A percentile compares a stretch with the other conserved stretches of the same genome.
Conservation (phyloP, 1,140 invertebrate genomes). For the Hetaerina americana region DNA sequence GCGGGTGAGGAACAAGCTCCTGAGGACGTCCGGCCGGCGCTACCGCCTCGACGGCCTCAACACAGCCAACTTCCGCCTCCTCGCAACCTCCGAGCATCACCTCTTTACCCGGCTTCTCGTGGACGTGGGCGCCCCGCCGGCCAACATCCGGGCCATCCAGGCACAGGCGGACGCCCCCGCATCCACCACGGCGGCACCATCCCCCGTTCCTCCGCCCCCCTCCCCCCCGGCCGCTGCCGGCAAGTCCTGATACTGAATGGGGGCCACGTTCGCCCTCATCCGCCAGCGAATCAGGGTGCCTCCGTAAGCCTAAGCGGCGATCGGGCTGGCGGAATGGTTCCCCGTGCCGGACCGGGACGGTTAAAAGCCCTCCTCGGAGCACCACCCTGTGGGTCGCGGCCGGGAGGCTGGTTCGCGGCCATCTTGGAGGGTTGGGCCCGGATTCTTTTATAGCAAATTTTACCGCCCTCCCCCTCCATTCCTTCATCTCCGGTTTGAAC, state of each 20-base stretch:
- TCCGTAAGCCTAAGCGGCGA: too few relatives aligned
- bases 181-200: not conserved
- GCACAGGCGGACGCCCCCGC: not conserved
- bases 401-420: too few relatives aligned
- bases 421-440: too few relatives aligned
- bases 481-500: too few relatives aligned
- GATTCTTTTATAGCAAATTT: too few relatives aligned
- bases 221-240: not conserved
- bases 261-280: not conserved
- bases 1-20: slow-evolving; percentile 28
- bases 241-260: not conserved
- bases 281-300: too few relatives aligned
- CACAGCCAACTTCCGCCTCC: slow-evolving; percentile 30
- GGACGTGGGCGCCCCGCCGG: slow-evolving; percentile 32
- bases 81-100: slow-evolving; percentile 22
- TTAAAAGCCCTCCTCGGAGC: too few relatives aligned
- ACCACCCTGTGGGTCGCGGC: too few relatives aligned
- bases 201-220: not conserved
- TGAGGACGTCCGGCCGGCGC: slow-evolving; percentile 31
- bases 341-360: too few relatives aligned
- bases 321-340: too few relatives aligned
- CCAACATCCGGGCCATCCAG: slow-evolving; percentile 15
- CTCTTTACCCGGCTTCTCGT: slow-evolving; percentile 35
- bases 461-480: too few relatives aligned
- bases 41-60: slow-evolving; percentile 38